phyloP scores from a whole-genome alignment of 2,888 invertebrate genomes.

The Saturnia japonica region DNA sequence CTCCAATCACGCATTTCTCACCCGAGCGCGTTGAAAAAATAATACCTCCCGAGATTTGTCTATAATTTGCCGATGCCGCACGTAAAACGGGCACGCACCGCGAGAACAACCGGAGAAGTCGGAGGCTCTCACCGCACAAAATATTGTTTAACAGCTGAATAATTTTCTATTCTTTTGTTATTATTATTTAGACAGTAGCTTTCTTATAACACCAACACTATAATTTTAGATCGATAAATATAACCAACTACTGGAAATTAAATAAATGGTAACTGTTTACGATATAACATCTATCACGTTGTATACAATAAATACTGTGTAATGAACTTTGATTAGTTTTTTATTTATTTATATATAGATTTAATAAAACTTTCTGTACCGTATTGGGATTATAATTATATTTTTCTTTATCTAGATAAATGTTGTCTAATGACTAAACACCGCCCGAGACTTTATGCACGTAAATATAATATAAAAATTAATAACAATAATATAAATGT shows the following conservation, averaged over 20 bases:
- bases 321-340: background rate
- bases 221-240: constrained; percentile 49
- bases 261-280: constrained; percentile 21
- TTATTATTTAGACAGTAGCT: constrained; percentile 68
- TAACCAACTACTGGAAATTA: constrained; percentile 18
- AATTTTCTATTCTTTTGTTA: constrained; percentile 56
- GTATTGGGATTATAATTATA: too few relatives aligned
- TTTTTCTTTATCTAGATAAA: too few relatives aligned
- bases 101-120: constrained; percentile 24
- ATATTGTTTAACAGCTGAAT: constrained; percentile 50
- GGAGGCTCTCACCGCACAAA: constrained; percentile 33
- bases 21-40: constrained; percentile 81
- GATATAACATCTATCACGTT: constrained; percentile 25
- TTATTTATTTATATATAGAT: background rate
- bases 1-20: constrained; percentile 81
- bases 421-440: too few relatives aligned
- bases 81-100: constrained; percentile 37
- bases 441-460: too few relatives aligned
- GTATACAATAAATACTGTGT: constrained; percentile 26
- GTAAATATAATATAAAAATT: too few relatives aligned
- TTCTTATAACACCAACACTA: constrained; percentile 54
- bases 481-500: too few relatives aligned
- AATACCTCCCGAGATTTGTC: constrained; percentile 77
- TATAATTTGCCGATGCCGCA: constrained; percentile 78
- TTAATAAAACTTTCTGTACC: too few relatives aligned